Evolutionary conservation across 2,113 vertebrate species (phyloP).

Genomic region (Macrotis lagotis): DNA sequence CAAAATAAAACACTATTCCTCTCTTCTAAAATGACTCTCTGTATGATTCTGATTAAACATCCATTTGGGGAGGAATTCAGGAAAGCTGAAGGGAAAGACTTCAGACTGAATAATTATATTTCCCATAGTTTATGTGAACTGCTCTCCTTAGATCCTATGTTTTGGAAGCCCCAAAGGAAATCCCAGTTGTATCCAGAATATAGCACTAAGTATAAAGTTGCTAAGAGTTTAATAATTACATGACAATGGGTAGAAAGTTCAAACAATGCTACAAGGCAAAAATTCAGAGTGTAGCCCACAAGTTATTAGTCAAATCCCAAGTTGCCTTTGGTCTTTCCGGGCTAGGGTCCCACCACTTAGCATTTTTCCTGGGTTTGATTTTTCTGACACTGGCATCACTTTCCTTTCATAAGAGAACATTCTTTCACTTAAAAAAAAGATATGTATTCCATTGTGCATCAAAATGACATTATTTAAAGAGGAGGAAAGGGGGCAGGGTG

Average conservation of each 20-base stretch:
- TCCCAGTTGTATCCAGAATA: slow-evolving; percentile 8
- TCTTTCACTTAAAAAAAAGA: slow-evolving; percentile 15
- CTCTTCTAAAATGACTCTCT: slow-evolving; percentile 49
- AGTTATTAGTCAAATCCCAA: neutral
- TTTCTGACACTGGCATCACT: neutral
- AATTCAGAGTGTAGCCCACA: neutral
- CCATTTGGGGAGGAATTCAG: neutral
- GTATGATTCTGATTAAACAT: slow-evolving; percentile 22
- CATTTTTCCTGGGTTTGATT: neutral
- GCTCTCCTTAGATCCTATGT: neutral
- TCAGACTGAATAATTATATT: slow-evolving; percentile 37
- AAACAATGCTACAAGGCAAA: neutral
- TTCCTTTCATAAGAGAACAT: neutral
- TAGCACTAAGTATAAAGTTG: slow-evolving; percentile 2
- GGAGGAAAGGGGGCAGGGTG: neutral
- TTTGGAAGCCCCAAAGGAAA: neutral
- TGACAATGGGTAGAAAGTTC: neutral
- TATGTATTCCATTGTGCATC: neutral
- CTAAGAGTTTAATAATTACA: neutral
- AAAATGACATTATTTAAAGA: neutral
- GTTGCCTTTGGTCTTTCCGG: neutral
- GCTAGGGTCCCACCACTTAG: neutral
- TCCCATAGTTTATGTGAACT: neutral
- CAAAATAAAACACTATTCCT: slow-evolving; percentile 56
- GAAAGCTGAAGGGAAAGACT: neutral